phyloP scores from a whole-genome alignment of 2,113 vertebrate species.

The Ochotona curzoniae region DNA sequence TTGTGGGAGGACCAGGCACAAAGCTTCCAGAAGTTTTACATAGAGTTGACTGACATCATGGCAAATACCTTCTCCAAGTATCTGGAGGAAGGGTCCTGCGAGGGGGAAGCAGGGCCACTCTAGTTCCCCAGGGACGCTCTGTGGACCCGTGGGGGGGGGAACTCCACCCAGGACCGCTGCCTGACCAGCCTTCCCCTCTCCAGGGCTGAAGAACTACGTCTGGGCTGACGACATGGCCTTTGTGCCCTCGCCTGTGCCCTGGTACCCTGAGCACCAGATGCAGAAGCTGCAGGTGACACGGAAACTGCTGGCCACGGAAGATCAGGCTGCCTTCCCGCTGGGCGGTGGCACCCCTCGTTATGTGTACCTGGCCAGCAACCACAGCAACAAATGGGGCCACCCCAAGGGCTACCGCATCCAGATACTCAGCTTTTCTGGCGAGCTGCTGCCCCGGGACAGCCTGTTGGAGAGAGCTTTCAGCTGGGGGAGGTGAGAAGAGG shows the following conservation, averaged over 20 bases:
- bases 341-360: slow-evolving; percentile 88
- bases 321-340: slow-evolving; percentile 88
- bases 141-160: not conserved
- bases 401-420: slow-evolving; percentile 92
- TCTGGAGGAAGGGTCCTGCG: not conserved
- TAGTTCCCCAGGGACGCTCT: not conserved
- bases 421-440: slow-evolving; percentile 88
- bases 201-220: slow-evolving; percentile 92
- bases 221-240: slow-evolving; percentile 94
- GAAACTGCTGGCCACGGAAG: slow-evolving; percentile 87
- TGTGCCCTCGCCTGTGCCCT: slow-evolving; percentile 86
- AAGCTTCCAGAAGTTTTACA: not conserved
- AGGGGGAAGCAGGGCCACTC: not conserved
- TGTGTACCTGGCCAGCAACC: slow-evolving; percentile 91
- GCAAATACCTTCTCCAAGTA: not conserved
- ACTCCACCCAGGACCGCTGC: no score
- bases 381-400: slow-evolving; percentile 92
- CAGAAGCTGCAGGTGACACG: slow-evolving; percentile 88
- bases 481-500: slow-evolving; percentile 91
- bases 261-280: slow-evolving; percentile 84
- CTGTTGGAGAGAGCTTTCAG: slow-evolving; percentile 90
- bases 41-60: not conserved
- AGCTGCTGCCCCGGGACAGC: slow-evolving; percentile 89
- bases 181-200: not conserved
- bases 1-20: not conserved